A percentile compares a stretch with the other conserved stretches of the same genome.
Conservation (phyloP, 1,140 invertebrate species). For the Eriosoma lanigerum region DNA sequence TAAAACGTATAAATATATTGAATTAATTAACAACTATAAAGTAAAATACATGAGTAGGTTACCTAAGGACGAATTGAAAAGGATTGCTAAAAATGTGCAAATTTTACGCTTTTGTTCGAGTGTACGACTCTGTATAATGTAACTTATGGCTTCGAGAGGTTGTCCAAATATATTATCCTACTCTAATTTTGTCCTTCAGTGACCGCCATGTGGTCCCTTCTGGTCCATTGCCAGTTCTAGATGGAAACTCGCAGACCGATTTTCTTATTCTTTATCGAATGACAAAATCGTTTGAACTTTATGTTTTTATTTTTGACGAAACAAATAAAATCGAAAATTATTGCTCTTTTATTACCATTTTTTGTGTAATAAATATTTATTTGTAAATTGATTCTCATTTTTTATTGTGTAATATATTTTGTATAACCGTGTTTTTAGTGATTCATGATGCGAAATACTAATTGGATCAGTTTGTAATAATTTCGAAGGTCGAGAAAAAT, state of each 20-base stretch:
- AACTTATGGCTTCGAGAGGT: conserved; percentile 42
- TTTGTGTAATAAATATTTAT: not conserved
- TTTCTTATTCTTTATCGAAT: conserved; percentile 14
- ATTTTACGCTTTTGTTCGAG: no score
- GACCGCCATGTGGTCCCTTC: conserved; percentile 37
- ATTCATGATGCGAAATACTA: not conserved
- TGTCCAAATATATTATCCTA: conserved; percentile 37
- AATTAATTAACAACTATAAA: no score
- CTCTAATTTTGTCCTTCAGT: conserved; percentile 46
- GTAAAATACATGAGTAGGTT: no score
- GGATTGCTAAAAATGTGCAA: no score
- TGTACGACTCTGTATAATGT: conserved; percentile 2
- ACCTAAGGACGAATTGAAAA: no score
- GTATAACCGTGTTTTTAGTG: not conserved
- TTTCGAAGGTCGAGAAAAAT: conserved; percentile 14
- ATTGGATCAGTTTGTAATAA: not conserved
- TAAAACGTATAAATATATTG: no score
- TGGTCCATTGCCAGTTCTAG: conserved; percentile 27
- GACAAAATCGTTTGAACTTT: not conserved
- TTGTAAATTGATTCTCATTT: not conserved
- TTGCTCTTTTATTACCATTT: no score
- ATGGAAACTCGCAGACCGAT: conserved; percentile 1
- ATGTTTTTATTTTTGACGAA: not conserved
- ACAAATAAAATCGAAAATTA: not conserved
- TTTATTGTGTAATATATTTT: not conserved